phyloP scores from a whole-genome alignment of 1,140 invertebrate species.

The Drosophila pectinifera region DNA sequence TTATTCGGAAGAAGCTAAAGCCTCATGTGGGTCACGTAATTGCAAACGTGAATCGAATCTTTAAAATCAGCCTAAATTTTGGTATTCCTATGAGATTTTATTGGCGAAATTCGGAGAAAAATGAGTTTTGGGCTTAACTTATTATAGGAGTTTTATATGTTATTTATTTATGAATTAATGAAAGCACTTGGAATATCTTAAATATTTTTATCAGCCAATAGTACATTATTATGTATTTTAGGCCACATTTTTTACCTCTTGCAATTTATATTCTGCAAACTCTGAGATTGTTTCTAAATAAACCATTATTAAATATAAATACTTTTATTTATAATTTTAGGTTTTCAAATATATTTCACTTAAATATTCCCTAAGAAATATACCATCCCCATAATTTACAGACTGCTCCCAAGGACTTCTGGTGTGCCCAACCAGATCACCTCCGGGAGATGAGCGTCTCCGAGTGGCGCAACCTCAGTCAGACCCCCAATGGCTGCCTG shows the following conservation, averaged over 20 bases:
- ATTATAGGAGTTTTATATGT: not conserved
- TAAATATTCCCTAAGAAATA: not conserved
- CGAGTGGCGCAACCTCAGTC: conserved; percentile 88
- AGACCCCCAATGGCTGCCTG: conserved; percentile 85
- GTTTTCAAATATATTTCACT: too few relatives aligned
- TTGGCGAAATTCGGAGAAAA: conserved; percentile 4
- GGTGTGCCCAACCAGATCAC: conserved; percentile 87
- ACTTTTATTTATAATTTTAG: not conserved
- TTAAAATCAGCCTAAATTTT: not conserved
- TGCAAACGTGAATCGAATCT: conserved; percentile 26
- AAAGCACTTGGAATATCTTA: not conserved
- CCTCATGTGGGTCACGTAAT: conserved; percentile 31
- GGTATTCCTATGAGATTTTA: conserved; percentile 13
- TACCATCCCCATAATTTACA: conserved; percentile 58
- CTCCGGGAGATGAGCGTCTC: conserved; percentile 85
- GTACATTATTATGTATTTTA: too few relatives aligned
- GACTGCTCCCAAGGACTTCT: conserved; percentile 87
- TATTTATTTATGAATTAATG: not conserved
- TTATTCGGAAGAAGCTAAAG: conserved; percentile 6
- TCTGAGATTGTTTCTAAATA: not conserved
- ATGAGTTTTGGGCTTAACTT: not conserved
- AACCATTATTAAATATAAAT: not conserved
- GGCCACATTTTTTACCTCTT: not conserved
- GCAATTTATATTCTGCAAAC: not conserved
- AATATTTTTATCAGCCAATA: not conserved